phyloP scores from a whole-genome alignment of 2,797 vertebrate species.

The Acanthurus lineatus region DNA sequence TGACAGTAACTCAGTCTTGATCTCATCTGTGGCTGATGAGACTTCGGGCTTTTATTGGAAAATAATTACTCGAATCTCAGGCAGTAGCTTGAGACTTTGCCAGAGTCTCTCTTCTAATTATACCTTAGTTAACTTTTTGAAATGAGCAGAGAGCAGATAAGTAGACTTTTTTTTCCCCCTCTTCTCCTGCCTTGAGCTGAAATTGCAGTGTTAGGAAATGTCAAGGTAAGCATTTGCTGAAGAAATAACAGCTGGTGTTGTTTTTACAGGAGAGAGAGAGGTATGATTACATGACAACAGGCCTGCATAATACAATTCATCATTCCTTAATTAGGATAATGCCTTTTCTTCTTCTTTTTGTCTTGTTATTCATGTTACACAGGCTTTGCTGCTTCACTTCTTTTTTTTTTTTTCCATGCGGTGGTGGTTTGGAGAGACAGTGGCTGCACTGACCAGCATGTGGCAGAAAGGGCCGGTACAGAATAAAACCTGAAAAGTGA shows the following conservation, averaged over 20 bases:
- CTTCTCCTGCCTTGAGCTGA: conserved; percentile 52
- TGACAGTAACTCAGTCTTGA: conserved; percentile 41
- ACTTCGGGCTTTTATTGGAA: conserved; percentile 62
- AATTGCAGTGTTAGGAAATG: conserved; percentile 73
- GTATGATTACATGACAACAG: conserved; percentile 55
- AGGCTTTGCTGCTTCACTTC: background rate
- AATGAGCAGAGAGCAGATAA: conserved; percentile 53
- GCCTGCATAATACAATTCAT: conserved; percentile 30
- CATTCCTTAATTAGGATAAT: conserved; percentile 24
- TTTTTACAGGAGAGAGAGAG: conserved; percentile 62
- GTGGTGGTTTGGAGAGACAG: conserved; percentile 13
- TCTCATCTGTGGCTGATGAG: conserved; percentile 39
- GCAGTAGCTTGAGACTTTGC: conserved; percentile 49
- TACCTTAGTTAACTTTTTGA: conserved; percentile 53
- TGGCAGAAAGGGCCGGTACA: conserved; percentile 24
- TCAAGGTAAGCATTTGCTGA: conserved; percentile 73
- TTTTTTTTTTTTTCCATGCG: conserved; percentile 18
- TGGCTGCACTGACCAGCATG: conserved; percentile 15
- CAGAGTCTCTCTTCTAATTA: conserved; percentile 69
- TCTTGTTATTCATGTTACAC: conserved; percentile 19
- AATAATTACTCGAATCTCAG: conserved; percentile 68
- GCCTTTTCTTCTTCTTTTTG: conserved; percentile 15
- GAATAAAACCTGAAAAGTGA: conserved; percentile 63
- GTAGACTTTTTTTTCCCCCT: conserved; percentile 17
- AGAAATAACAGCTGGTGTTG: conserved; percentile 74